phyloP scores from a whole-genome alignment of 1,140 invertebrate species.

The Bombus balteatus region DNA sequence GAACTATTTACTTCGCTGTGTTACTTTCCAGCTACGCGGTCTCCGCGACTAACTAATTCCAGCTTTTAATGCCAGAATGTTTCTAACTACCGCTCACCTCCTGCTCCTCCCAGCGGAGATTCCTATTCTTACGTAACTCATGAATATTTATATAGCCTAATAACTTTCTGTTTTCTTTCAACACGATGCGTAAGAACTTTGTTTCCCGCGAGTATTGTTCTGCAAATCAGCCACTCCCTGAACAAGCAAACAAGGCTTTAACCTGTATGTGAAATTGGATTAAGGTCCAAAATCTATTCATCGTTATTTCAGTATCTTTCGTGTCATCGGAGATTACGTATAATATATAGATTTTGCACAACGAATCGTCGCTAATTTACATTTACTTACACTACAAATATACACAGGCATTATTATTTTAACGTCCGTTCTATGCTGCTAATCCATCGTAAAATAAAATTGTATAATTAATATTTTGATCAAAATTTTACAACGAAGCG shows the following conservation, averaged over 20 bases:
- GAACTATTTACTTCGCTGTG: slow-evolving; percentile 24
- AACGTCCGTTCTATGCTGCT: no score
- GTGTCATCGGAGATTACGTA: background rate
- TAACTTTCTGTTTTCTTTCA: slow-evolving; percentile 53
- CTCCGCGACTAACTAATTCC: slow-evolving; percentile 31
- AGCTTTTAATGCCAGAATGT: slow-evolving; percentile 48
- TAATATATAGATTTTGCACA: no score
- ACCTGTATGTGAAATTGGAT: background rate
- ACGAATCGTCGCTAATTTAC: no score
- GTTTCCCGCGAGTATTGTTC: slow-evolving; percentile 35
- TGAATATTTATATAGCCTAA: slow-evolving; percentile 44
- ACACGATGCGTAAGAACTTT: slow-evolving; percentile 37
- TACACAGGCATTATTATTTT: background rate
- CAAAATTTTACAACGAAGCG: no score
- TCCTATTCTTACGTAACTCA: slow-evolving; percentile 38
- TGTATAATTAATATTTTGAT: no score
- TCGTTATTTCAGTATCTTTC: background rate
- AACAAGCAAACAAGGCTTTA: slow-evolving; percentile 18
- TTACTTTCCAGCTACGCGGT: slow-evolving; percentile 20
- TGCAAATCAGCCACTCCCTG: background rate
- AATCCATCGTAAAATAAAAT: no score
- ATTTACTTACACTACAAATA: no score
- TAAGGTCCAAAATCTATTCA: background rate
- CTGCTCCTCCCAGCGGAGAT: background rate
- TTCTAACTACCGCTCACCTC: slow-evolving; percentile 33